Conservation (phyloP, 2,888 invertebrate genomes). For the Tenthredo scrophulariae region DNA sequence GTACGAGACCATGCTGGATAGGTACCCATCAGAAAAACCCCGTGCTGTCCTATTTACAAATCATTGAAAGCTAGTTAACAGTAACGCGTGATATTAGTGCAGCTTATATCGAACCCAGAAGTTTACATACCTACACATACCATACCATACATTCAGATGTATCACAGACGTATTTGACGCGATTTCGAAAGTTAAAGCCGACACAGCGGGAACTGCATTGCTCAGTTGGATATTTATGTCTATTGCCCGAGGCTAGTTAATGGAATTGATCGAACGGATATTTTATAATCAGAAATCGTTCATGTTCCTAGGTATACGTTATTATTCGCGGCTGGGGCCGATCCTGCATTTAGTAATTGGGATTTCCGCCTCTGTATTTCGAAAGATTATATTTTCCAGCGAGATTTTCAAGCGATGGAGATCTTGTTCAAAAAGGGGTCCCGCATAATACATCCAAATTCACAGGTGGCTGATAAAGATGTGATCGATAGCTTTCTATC, state of each 20-base stretch:
- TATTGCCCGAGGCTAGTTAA: conserved; percentile 33
- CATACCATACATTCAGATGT: no score
- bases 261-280: conserved; percentile 47
- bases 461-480: background rate
- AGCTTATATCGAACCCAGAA: background rate
- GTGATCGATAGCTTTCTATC: conserved; percentile 8
- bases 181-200: conserved; percentile 45
- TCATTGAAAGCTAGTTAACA: conserved; percentile 53
- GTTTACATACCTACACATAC: background rate
- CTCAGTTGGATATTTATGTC: conserved; percentile 13
- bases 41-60: conserved; percentile 51
- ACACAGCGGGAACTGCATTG: conserved; percentile 33
- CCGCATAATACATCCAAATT: background rate
- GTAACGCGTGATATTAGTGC: conserved; percentile 24
- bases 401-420: background rate
- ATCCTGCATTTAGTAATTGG: background rate
- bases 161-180: conserved; percentile 27
- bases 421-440: background rate
- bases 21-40: conserved; percentile 3
- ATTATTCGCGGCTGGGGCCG: background rate
- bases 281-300: conserved; percentile 31
- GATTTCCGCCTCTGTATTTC: background rate
- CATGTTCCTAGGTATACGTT: conserved; percentile 1
- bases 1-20: background rate
- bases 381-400: conserved; percentile 3